Evolutionary conservation across 92 coral and sea anemone genomes (phyloP).

Genomic region (Ricordea florida): DNA sequence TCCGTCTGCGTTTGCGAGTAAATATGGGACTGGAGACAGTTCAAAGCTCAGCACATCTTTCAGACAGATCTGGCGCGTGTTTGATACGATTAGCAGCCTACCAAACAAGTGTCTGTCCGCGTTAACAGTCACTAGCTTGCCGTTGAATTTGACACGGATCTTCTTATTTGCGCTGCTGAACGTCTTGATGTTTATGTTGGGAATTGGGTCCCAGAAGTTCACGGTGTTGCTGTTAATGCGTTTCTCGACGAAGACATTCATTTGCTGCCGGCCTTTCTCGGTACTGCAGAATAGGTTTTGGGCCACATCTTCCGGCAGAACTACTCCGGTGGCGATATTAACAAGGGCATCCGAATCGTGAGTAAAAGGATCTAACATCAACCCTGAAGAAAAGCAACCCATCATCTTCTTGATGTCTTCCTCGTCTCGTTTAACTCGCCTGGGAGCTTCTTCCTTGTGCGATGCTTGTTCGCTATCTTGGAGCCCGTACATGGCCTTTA

Average conservation of each 20-base stretch:
- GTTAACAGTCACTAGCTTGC: background rate
- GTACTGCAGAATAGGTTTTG: background rate
- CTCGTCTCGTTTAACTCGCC: background rate
- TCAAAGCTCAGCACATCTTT: conserved; percentile 30
- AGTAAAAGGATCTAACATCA: conserved; percentile 14
- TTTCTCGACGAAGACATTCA: background rate
- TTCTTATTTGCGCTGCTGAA: background rate
- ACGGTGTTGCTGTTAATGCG: background rate
- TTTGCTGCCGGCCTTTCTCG: background rate
- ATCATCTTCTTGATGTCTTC: background rate
- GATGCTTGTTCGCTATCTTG: background rate
- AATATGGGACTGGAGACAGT: conserved; percentile 9
- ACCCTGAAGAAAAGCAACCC: conserved; percentile 6
- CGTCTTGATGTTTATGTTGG: background rate
- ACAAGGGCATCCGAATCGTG: background rate
- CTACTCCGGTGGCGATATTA: conserved; percentile 3
- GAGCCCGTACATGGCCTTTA: background rate
- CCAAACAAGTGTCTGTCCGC: conserved; percentile 5
- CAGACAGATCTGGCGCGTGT: conserved; percentile 23
- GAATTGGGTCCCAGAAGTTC: conserved; percentile 16
- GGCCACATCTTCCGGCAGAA: conserved; percentile 16
- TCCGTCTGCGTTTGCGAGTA: conserved; percentile 43
- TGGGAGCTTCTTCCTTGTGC: conserved; percentile 21
- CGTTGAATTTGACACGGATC: background rate
- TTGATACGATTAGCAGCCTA: conserved; percentile 40